These are phyloP conservation scores for Cydia pomonella DNA, from an alignment of 1,140 invertebrate genomes.

Conservation along the genomic window DNA sequence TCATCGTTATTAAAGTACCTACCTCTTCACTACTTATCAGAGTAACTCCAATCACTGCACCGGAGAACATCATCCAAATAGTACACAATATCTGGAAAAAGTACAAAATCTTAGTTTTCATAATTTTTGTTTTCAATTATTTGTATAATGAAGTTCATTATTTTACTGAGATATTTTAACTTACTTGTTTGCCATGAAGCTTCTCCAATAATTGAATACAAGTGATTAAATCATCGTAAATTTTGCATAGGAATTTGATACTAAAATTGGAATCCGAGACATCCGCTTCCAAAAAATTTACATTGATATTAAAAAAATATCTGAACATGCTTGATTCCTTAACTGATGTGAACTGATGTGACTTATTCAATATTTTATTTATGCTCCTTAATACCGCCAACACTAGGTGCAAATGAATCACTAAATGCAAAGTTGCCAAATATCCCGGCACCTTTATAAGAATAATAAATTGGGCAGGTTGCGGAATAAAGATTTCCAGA, in stretches of 20 bases:
- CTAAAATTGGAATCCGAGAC: slow-evolving; percentile 37
- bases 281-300: slow-evolving; percentile 48
- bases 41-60: slow-evolving; percentile 54
- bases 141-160: too few species aligned
- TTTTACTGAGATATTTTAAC: neutral
- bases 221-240: slow-evolving; percentile 58
- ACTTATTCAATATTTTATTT: slow-evolving; percentile 41
- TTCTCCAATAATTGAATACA: slow-evolving; percentile 54
- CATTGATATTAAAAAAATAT: slow-evolving; percentile 45
- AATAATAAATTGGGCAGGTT: slow-evolving; percentile 48
- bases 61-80: slow-evolving; percentile 65
- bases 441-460: slow-evolving; percentile 56
- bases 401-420: slow-evolving; percentile 55
- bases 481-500: slow-evolving; percentile 45
- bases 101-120: neutral
- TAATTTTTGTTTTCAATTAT: too few species aligned
- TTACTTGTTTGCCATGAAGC: slow-evolving; percentile 60
- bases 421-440: slow-evolving; percentile 52
- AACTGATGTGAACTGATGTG: too few species aligned
- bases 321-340: slow-evolving; percentile 31
- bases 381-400: slow-evolving; percentile 54
- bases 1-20: slow-evolving; percentile 31
- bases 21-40: slow-evolving; percentile 54
- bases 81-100: slow-evolving; percentile 52
- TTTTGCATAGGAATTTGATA: slow-evolving; percentile 53